Base-by-base conservation (phyloP, 2,113 vertebrate genomes). In the Origma solitaria region DNA sequence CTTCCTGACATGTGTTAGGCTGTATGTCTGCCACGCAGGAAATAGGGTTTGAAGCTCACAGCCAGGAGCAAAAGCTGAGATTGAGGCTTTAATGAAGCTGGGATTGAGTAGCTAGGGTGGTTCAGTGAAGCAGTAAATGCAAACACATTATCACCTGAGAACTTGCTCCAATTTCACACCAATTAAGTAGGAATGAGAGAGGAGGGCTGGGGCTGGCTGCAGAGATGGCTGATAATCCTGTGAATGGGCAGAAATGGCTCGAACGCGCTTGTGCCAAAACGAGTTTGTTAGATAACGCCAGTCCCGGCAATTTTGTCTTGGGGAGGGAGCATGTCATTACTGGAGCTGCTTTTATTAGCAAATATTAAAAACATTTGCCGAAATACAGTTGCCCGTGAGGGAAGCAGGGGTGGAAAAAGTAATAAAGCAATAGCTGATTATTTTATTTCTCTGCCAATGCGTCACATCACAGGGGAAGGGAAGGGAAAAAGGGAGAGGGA, bases 101-200 rank as follows among this genome's bases (percentile, higher is more conserved):
- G 95, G 96, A 97, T 96, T 88, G 94, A 94, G 96, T 92, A 94
- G 95, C 94, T 82, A 69, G 95, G 96, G 97, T 91, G 86, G 96
- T 87, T 96, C 97, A 98, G 97, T 97, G 95, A 98, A 97, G 97
- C 97, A 97, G 97, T 95, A 98, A 98, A 98, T 97, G 97, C 97
- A 97, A 97, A 98, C 97, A 97, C 97, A 98, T 98, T 97, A 98
- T 98, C 97, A 98, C 97, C 97, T 98, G 97, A 97, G 97, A 97
- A 96, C 96, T 97, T 89, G 91, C 97, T 97, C 96, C 97, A 97
- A 96, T 98, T 97, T 97, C 97, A 97, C 97, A 97, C 97, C 97
- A 98, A 98, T 98, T 98, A 98, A 97, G 89, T 96, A 96, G 96
- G 97, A 97, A 98, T 97, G 96, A 97, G 97, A 93, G 93, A 95